Evolutionary conservation across 2,888 invertebrate species (phyloP), one percentile per base, ranked within the genome.

Genomic region (Ophion ellenae): DNA sequence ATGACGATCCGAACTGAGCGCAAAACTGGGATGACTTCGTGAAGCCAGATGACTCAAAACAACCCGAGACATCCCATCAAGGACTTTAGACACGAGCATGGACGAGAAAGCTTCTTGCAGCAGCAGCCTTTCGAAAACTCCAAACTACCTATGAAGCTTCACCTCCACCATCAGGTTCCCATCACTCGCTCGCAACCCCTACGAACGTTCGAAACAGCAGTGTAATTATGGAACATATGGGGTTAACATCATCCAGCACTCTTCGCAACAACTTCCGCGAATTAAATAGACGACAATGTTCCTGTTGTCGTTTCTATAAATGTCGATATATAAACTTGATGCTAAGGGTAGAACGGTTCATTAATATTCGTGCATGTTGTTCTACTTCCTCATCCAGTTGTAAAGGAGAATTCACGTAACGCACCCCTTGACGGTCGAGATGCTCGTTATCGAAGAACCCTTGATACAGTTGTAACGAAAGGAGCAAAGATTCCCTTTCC

Each of bases 391-490:
- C 74, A 20, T 76, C 36, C 53, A 81, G 32, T 69, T 47, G 17
- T 47, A 69, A 45, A n/a, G 57, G 47, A 47, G 70, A 10, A n/a
- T 78, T 70, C n/a, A 32, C n/a, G 24, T 1, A 61, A 70, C 64
- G 76, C 67, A 70, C 20, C 66, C 64, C 70, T 64, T 69, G 45
- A 73, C 57, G 63, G 63, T 64, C 14, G 77, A 61, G 57, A 57
- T 14, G 69, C 81, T 77, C 77, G 81, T 85, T 81, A 78, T 63
- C 70, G 47, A 66, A 80, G 84, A 76, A 71, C 77, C 53, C 74
- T 78, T 81, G 66, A 63, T 76, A 71, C 75, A 40, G 67, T 40
- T 53, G 83, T 64, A 61, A 63, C 57, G 69, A 69, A 74, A 61
- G 36, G 61, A 61, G 66, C 71, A 70, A 53, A 57, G 64, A 66